phyloP scores from a whole-genome alignment of 2,888 invertebrate species.

The Camptogramma bilineatum region DNA sequence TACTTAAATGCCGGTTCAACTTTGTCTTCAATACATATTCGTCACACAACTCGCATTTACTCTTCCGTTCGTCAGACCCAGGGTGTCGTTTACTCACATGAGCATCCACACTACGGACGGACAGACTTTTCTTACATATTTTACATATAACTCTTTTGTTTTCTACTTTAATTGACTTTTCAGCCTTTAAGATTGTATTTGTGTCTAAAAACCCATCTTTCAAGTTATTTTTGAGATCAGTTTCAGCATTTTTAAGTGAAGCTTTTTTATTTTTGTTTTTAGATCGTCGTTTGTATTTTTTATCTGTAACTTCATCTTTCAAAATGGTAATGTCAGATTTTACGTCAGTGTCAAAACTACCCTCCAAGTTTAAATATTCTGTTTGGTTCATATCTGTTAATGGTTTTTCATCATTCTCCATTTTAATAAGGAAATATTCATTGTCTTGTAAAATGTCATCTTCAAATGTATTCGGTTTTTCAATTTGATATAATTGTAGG shows the following conservation, averaged over 20 bases:
- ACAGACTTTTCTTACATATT: conserved; percentile 61
- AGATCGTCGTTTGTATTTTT: neutral
- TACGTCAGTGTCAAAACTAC: neutral
- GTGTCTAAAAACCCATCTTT: neutral
- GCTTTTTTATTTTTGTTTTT: neutral
- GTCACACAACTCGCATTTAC: conserved; percentile 65
- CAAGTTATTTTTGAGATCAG: neutral
- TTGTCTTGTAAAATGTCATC: conserved; percentile 8
- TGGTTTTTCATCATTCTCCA: conserved; percentile 38
- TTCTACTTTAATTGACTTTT: neutral
- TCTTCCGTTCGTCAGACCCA: conserved; percentile 55
- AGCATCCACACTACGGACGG: conserved; percentile 55
- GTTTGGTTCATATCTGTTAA: conserved; percentile 19
- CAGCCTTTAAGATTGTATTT: conserved; percentile 4
- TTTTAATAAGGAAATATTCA: conserved; percentile 15
- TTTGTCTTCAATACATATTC: conserved; percentile 51
- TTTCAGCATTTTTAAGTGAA: neutral
- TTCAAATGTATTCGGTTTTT: neutral
- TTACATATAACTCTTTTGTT: conserved; percentile 46
- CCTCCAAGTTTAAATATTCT: neutral
- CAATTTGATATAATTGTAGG: conserved; percentile 12
- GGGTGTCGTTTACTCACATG: conserved; percentile 62
- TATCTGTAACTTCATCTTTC: neutral
- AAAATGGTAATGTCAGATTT: neutral
- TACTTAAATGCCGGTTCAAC: conserved; percentile 50